Base-by-base conservation (phyloP, 2,113 vertebrate genomes). In the Nannobrachium achirus region DNA sequence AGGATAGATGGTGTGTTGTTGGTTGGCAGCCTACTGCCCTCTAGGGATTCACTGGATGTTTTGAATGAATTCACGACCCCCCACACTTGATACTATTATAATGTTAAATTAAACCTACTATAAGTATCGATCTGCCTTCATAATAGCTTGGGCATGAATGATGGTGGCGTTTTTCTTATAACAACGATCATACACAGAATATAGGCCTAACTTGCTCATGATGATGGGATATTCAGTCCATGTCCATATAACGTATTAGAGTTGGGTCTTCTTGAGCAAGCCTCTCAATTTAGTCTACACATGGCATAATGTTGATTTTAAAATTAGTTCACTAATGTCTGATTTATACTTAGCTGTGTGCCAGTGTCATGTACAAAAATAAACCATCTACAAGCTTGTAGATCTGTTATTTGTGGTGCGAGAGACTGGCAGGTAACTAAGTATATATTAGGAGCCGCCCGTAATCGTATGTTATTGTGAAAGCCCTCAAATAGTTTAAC, bases 81-180 rank as follows among this genome's bases (percentile, higher is more conserved):
- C 10, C 51, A 8, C 42, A 65, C 38, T n/a, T n/a, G n/a, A 19
- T 8, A 8, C 5, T 20, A 8, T 14, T n/a, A 3, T 53, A 33
- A 4, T 33, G 25, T 33, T 33, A 33, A 3, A 33, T 33, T 33
- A 3, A 33, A 33, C 25, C 3, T 33, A 33, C 25, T 63, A 71
- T 52, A 75, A 83, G 71, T 69, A 77, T 33, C 25, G 3, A 33
- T 33, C 45, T 58, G 51, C 46, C 55, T 25, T 40, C 63, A 41
- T 44, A 11, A 53, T 46, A 52, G 41, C 62, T 61, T 9, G n/a
- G 19, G 15, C 44, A 45, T 13, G 46, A 48, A 10, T 55, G n/a
- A 20, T n/a, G n/a, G 11, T 13, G 20, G 8, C 1, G 0, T 39
- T 57, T 33, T 33, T 33, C 25, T 60, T 25, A 63, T 70, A 19